Evolutionary conservation across 2,113 vertebrate genomes (phyloP).

Genomic region (Phrynosoma blainvillii): DNA sequence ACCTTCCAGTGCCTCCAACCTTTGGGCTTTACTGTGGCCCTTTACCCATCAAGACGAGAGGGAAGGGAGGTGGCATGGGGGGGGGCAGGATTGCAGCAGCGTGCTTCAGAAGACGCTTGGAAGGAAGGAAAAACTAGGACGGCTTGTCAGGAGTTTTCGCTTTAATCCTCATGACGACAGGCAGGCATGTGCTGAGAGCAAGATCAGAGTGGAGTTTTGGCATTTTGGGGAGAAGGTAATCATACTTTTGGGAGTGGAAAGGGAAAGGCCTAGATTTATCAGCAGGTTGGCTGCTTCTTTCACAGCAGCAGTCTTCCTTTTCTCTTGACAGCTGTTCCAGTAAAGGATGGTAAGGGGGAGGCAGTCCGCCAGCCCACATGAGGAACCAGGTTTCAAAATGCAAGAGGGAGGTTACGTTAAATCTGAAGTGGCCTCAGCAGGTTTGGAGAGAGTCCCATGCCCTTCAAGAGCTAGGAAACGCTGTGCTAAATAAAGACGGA

Average conservation of each 20-base stretch:
- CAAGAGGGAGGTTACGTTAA: too few relatives aligned
- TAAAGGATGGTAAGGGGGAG: background rate
- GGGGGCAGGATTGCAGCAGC: background rate
- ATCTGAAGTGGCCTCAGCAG: background rate
- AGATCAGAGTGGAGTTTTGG: background rate
- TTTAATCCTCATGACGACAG: background rate
- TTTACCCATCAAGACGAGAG: too few relatives aligned
- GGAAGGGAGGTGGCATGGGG: background rate
- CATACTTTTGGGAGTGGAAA: background rate
- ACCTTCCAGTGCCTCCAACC: too few relatives aligned
- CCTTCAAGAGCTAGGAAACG: background rate
- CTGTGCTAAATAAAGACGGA: background rate
- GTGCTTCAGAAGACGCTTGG: background rate
- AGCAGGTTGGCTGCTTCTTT: too few relatives aligned
- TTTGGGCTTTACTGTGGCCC: too few relatives aligned
- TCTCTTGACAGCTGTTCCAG: too few relatives aligned
- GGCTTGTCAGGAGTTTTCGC: background rate
- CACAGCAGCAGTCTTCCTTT: too few relatives aligned
- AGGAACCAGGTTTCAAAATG: background rate
- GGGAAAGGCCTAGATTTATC: background rate
- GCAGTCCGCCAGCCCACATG: background rate
- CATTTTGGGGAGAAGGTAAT: background rate
- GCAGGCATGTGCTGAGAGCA: background rate
- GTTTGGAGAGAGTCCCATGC: too few relatives aligned
- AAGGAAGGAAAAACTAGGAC: background rate